Conservation (phyloP, 2,797 vertebrate species). For the Dendrocincla fuliginosa region DNA sequence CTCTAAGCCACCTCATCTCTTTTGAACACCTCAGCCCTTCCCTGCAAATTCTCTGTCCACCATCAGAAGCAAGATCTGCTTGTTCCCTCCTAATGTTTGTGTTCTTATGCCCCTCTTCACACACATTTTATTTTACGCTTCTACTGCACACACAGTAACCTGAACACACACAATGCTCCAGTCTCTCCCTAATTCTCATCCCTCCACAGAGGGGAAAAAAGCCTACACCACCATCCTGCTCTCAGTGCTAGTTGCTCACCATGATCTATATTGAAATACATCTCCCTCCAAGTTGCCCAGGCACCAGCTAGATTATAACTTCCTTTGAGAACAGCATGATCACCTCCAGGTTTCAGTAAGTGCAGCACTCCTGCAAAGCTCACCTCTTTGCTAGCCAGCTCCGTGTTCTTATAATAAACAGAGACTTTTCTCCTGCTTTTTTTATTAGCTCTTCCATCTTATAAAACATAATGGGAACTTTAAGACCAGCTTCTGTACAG, state of each 20-base stretch:
- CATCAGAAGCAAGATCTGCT: background rate
- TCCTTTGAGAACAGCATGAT: background rate
- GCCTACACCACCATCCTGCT: background rate
- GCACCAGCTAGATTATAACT: background rate
- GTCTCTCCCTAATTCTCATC: background rate
- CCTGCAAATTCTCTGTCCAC: background rate
- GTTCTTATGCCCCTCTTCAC: background rate
- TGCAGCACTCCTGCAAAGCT: background rate
- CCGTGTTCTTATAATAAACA: background rate
- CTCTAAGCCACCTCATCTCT: background rate
- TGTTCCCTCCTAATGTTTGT: background rate
- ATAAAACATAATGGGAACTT: slow-evolving; percentile 57
- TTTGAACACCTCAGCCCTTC: background rate
- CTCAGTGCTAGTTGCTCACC: background rate
- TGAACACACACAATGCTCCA: background rate
- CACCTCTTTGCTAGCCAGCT: background rate
- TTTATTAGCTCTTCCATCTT: slow-evolving; percentile 56
- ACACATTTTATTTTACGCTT: background rate
- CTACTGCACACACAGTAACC: background rate
- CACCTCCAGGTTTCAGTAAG: background rate
- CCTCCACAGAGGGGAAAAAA: background rate
- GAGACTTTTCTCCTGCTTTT: background rate
- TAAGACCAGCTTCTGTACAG: slow-evolving; percentile 42
- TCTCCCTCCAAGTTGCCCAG: background rate
- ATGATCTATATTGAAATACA: background rate